These are phyloP conservation scores for Seira musarum DNA, from an alignment of 2,888 invertebrate genomes.

Conservation along the genomic window DNA sequence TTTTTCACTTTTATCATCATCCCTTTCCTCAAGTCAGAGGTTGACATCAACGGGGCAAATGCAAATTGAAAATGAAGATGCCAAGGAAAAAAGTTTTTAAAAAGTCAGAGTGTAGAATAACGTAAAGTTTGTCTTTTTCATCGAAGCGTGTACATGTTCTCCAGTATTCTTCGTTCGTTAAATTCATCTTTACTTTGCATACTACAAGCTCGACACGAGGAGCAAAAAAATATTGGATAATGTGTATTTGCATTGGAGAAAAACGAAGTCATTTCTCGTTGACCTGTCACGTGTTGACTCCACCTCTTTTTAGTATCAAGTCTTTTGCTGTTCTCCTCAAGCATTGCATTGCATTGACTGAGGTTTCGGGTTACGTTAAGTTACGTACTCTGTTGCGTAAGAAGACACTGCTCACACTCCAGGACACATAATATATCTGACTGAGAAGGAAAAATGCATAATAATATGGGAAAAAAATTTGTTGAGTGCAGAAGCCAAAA, in stretches of 20 bases:
- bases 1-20: no score
- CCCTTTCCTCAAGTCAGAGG: no score
- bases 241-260: conserved; percentile 40
- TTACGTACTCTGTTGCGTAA: conserved; percentile 41
- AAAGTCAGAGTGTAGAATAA: conserved; percentile 17
- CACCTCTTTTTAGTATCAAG: conserved; percentile 54
- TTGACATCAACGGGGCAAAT: conserved; percentile 21
- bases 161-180: no score
- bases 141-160: conserved; percentile 22
- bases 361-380: conserved; percentile 56
- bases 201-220: no score
- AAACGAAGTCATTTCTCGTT: conserved; percentile 48
- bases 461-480: background rate
- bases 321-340: conserved; percentile 16
- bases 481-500: conserved; percentile 17
- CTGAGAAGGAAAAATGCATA: background rate
- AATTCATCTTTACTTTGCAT: no score
- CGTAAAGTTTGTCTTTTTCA: conserved; percentile 32
- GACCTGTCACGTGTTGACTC: conserved; percentile 57
- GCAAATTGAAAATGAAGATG: conserved; percentile 52
- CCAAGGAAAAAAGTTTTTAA: conserved; percentile 26
- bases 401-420: conserved; percentile 1
- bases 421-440: conserved; percentile 14
- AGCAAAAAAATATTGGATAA: no score
- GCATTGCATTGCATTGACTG: background rate